These are phyloP conservation scores for Acanthosepion lycidas DNA, from an alignment of 2,888 invertebrate species.

Conservation along the genomic window DNA sequence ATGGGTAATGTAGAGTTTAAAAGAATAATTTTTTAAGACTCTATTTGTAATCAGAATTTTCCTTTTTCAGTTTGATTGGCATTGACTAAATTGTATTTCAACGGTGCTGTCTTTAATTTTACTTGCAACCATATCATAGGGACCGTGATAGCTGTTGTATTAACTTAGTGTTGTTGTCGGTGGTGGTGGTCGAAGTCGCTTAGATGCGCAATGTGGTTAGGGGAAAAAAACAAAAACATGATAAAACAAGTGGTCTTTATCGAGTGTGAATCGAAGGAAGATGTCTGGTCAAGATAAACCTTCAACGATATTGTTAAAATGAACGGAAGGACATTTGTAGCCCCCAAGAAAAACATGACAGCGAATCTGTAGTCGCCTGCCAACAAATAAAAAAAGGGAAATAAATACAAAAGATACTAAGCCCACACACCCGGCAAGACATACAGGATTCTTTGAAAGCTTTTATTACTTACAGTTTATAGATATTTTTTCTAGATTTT, in stretches of 20 bases:
- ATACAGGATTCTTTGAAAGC: background rate
- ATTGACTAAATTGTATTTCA: too few species aligned
- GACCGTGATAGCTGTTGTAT: too few species aligned
- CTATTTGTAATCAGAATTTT: too few species aligned
- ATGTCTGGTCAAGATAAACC: slow-evolving; percentile 1
- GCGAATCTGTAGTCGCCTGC: background rate
- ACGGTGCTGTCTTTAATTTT: too few species aligned
- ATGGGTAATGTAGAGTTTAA: too few species aligned
- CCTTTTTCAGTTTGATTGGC: too few species aligned
- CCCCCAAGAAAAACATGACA: background rate
- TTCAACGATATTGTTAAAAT: background rate
- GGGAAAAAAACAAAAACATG: too few species aligned
- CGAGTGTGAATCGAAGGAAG: background rate
- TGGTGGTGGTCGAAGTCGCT: too few species aligned
- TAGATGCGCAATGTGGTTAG: too few species aligned
- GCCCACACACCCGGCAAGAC: background rate
- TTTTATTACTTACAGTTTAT: background rate
- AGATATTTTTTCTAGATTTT: background rate
- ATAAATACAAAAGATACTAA: background rate
- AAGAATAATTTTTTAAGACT: too few species aligned
- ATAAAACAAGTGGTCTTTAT: background rate
- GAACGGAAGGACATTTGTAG: slow-evolving; percentile 33
- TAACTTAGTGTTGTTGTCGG: too few species aligned
- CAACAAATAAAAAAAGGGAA: background rate
- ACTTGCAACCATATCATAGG: too few species aligned